Conservation (phyloP, 2,888 invertebrate genomes). For the Pristionchus maxplancki region DNA sequence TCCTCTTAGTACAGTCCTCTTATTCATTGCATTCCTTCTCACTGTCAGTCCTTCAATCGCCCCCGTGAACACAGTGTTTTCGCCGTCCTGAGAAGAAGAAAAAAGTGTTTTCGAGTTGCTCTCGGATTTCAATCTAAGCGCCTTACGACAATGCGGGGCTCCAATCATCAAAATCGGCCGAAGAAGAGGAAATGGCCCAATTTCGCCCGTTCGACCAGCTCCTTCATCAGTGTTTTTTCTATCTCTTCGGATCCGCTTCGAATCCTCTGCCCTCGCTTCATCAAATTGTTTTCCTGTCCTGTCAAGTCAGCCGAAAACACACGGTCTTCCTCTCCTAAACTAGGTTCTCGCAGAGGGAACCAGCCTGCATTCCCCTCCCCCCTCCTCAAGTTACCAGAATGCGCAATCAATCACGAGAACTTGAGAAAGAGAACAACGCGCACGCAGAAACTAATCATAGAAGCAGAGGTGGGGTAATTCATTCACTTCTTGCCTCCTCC, state of each 20-base stretch:
- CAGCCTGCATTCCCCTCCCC: background rate
- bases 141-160: constrained; percentile 30
- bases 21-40: background rate
- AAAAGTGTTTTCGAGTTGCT: constrained; percentile 10
- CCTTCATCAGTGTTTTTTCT: background rate
- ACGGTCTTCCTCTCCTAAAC: background rate
- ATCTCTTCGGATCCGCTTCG: background rate
- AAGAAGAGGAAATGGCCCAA: background rate
- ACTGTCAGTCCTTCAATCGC: background rate
- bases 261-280: constrained; percentile 1
- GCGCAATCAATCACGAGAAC: constrained; percentile 15
- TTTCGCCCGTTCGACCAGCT: background rate
- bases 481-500: background rate
- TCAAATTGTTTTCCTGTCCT: background rate
- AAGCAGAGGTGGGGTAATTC: background rate
- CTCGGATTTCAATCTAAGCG: constrained; percentile 44
- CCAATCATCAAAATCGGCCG: constrained; percentile 18
- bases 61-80: background rate
- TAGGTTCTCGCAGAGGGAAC: background rate
- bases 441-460: background rate
- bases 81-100: background rate
- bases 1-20: background rate
- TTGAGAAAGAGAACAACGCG: background rate
- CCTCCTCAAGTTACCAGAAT: background rate
- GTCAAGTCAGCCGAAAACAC: background rate